phyloP scores from a whole-genome alignment of 2,797 vertebrate species.

The Tokudaia tokunoshimensis region DNA sequence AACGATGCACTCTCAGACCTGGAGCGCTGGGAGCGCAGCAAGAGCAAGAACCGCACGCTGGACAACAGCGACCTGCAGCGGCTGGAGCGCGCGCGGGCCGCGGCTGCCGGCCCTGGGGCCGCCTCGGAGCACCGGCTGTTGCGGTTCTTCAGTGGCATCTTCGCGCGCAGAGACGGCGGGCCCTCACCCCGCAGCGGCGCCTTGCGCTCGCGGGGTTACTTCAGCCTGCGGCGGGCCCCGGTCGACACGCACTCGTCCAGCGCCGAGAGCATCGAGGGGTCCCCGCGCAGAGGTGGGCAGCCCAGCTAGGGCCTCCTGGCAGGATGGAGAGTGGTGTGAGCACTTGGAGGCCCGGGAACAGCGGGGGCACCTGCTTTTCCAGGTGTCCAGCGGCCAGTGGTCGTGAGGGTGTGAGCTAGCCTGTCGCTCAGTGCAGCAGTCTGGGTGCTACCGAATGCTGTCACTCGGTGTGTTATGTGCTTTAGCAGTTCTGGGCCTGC shows the following conservation, averaged over 20 bases:
- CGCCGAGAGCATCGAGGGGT: slow-evolving; percentile 93
- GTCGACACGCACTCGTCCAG: slow-evolving; percentile 90
- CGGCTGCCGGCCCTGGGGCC: slow-evolving; percentile 80
- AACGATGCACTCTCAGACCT: slow-evolving; percentile 88
- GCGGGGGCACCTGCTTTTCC: background rate
- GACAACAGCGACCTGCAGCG: slow-evolving; percentile 95
- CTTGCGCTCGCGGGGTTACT: slow-evolving; percentile 85
- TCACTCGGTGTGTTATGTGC: background rate
- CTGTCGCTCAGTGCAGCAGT: no score
- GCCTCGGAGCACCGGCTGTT: slow-evolving; percentile 91
- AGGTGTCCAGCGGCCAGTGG: rapidly evolving
- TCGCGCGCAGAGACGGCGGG: slow-evolving; percentile 90
- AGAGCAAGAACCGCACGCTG: slow-evolving; percentile 94
- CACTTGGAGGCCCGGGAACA: background rate
- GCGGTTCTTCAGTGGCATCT: slow-evolving; percentile 96
- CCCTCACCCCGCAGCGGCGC: slow-evolving; percentile 82
- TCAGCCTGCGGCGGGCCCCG: slow-evolving; percentile 86
- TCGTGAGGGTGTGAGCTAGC: background rate
- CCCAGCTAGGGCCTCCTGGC: background rate
- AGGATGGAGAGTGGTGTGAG: rapidly evolving
- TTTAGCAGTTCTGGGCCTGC: background rate
- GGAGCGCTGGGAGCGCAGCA: slow-evolving; percentile 91
- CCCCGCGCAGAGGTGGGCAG: slow-evolving; percentile 90
- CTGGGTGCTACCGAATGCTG: background rate
- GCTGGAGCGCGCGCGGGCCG: slow-evolving; percentile 88